Evolutionary conservation across 2,797 vertebrate genomes (phyloP), one percentile per base, ranked within the genome.

Genomic region (Sebastiscus tertius): DNA sequence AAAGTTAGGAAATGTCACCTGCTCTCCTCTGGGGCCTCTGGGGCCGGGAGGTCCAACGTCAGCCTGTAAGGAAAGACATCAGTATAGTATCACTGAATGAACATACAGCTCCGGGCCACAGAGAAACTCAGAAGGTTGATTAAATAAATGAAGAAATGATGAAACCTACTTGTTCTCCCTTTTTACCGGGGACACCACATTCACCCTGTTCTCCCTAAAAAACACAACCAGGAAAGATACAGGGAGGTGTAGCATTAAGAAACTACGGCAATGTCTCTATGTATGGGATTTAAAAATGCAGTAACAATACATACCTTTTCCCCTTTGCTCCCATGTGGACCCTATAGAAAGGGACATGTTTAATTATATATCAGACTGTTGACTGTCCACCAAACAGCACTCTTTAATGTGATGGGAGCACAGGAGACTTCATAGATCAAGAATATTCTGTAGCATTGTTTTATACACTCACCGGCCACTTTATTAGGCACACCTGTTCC

Each of bases 251-350:
- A 46, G 24, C 8, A 16, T 29, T 59, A 7, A 14, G 16, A 46
- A 46, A 46, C 52, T 70, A 42, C 39, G 8, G 10, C 26, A 11
- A 29, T 13, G 1, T 56, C 55, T 68, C 18, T 68, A 2, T 52
- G 5, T 11, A 42, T 39, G n/a, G 11, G 7, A 26, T 27, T 31
- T n/a, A 0, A 31, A 12, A n/a, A 61, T n/a, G 6, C 18, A 16
- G 11, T 8, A 55, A 34, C 1, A 8, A 56, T 33, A 63, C 93
- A 89, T 91, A 97, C 97, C 97, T 96, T 97, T 75, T 96, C 95
- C 63, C 97, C 97, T 88, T 93, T 96, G 82, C 89, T 92, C 8
- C 97, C 97, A 80, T 91, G 84, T 78, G 72, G 77, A 82, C 97
- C 97, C 97, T 98, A 86, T 29, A 55, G 70, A 69, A 63, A 61